These are phyloP conservation scores for Aphidius ervi DNA, from an alignment of 1,140 invertebrate genomes.

Conservation along the genomic window DNA sequence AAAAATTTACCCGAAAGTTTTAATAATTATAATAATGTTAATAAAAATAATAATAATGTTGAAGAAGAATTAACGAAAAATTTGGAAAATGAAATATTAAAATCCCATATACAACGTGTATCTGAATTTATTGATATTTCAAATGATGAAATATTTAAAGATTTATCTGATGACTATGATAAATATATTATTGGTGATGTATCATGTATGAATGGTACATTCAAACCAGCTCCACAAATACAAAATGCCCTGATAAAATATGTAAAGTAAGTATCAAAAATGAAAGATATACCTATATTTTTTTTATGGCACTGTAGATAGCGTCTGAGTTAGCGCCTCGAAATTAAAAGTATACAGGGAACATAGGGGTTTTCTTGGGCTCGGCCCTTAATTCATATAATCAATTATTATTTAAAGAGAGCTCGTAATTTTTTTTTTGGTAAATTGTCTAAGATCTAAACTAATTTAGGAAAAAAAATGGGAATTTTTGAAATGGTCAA, in stretches of 20 bases:
- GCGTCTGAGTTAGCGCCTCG: too few relatives aligned
- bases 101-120: slow-evolving; percentile 17
- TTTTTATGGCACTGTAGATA: too few relatives aligned
- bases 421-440: too few relatives aligned
- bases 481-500: too few relatives aligned
- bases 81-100: slow-evolving; percentile 36
- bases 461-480: too few relatives aligned
- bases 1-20: neutral
- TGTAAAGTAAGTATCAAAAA: slow-evolving; percentile 45
- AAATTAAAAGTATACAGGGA: too few relatives aligned
- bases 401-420: too few relatives aligned
- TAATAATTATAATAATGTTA: neutral
- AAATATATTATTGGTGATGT: slow-evolving; percentile 39
- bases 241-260: slow-evolving; percentile 51
- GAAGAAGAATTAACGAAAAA: slow-evolving; percentile 39
- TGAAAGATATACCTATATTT: slow-evolving; percentile 27
- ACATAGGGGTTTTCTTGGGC: too few relatives aligned
- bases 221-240: slow-evolving; percentile 45
- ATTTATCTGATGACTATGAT: slow-evolving; percentile 1
- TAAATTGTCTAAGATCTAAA: too few relatives aligned
- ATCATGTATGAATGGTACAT: slow-evolving; percentile 51
- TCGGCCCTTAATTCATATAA: too few relatives aligned
- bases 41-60: slow-evolving; percentile 16
- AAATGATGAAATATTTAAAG: slow-evolving; percentile 1
- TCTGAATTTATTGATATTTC: neutral